These are phyloP conservation scores for Clostera curtula DNA, from an alignment of 2,888 invertebrate genomes.

Conservation along the genomic window DNA sequence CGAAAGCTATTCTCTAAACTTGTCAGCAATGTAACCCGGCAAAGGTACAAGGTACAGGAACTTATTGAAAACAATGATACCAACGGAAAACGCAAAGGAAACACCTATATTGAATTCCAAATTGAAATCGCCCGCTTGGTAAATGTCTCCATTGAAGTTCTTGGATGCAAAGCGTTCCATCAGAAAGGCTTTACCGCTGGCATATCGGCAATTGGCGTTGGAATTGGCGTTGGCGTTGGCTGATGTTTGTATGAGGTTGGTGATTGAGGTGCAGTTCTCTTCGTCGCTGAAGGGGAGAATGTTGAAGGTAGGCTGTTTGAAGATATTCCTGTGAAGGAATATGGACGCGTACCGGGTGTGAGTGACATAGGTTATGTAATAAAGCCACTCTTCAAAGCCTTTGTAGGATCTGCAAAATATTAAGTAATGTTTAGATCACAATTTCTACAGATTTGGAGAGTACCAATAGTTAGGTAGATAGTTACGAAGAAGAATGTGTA, in stretches of 20 bases:
- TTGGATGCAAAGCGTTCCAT: slow-evolving; percentile 80
- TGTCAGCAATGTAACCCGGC: slow-evolving; percentile 88
- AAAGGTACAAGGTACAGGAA: slow-evolving; percentile 89
- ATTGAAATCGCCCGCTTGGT: slow-evolving; percentile 76
- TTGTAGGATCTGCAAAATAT: slow-evolving; percentile 79
- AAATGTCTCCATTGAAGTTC: slow-evolving; percentile 70
- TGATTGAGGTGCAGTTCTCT: slow-evolving; percentile 73
- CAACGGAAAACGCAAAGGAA: slow-evolving; percentile 87
- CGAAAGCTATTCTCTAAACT: slow-evolving; percentile 81
- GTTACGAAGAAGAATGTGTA: not conserved
- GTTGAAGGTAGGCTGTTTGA: slow-evolving; percentile 74
- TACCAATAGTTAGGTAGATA: not conserved
- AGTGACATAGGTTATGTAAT: slow-evolving; percentile 85
- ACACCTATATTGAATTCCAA: slow-evolving; percentile 87
- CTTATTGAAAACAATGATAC: slow-evolving; percentile 87
- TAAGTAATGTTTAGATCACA: not conserved
- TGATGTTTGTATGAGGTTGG: slow-evolving; percentile 71
- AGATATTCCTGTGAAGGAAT: slow-evolving; percentile 82
- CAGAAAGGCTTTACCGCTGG: slow-evolving; percentile 82
- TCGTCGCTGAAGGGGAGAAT: slow-evolving; percentile 64
- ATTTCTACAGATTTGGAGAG: not conserved
- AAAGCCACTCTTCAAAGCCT: slow-evolving; percentile 87
- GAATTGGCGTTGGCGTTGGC: slow-evolving; percentile 63
- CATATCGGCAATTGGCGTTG: slow-evolving; percentile 78
- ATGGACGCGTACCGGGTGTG: slow-evolving; percentile 88